These are phyloP conservation scores for Pandion haliaetus DNA, from an alignment of 2,113 vertebrate species.

Conservation along the genomic window DNA sequence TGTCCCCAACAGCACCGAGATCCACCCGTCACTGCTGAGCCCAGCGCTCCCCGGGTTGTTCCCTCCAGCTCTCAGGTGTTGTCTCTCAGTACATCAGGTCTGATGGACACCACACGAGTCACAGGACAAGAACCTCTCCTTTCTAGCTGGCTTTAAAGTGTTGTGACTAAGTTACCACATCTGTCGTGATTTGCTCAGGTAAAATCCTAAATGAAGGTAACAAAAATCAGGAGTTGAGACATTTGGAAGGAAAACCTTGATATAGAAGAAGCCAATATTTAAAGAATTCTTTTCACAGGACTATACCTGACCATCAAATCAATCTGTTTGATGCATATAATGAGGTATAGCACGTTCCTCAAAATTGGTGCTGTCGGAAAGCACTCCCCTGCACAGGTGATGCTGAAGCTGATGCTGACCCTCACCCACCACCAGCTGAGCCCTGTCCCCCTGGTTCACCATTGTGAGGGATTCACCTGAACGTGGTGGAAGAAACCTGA, in stretches of 20 bases:
- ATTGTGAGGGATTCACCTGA: fast-evolving
- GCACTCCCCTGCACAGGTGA: neutral
- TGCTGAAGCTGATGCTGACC: neutral
- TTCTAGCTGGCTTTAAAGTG: neutral
- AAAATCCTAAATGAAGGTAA: neutral
- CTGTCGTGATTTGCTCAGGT: fast-evolving
- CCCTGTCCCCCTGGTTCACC: neutral
- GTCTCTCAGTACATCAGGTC: neutral
- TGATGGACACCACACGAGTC: neutral
- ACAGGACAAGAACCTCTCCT: too few species aligned
- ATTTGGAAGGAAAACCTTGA: neutral
- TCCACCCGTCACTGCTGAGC: fast-evolving
- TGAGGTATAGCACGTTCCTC: fast-evolving
- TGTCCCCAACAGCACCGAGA: neutral
- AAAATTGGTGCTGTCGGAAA: fast-evolving
- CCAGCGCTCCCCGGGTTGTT: fast-evolving
- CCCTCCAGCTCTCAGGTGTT: neutral
- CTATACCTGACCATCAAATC: neutral
- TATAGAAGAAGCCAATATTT: neutral
- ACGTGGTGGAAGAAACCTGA: neutral
- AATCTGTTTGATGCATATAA: neutral
- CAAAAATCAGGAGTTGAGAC: neutral
- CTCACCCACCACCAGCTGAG: neutral
- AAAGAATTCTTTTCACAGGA: neutral
- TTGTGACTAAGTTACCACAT: too few species aligned